These are phyloP conservation scores for Heliconius sara DNA, from an alignment of 2,888 invertebrate genomes.

Conservation along the genomic window DNA sequence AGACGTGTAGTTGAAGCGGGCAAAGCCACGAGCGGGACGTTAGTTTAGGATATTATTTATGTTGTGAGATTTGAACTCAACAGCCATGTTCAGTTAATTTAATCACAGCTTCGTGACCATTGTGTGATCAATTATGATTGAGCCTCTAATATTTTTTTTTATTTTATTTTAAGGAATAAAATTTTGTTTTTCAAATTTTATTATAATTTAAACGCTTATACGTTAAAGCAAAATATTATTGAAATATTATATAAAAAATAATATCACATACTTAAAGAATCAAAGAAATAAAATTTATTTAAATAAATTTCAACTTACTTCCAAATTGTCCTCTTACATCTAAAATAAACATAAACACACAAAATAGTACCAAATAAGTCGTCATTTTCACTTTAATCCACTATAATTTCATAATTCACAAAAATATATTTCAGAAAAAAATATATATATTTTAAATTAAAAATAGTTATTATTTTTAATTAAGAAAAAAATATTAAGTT, in stretches of 20 bases:
- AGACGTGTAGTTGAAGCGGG: too few species aligned
- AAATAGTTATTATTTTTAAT: conserved; percentile 5
- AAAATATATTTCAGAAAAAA: neutral
- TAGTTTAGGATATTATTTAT: too few species aligned
- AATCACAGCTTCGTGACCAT: neutral
- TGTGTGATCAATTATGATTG: too few species aligned
- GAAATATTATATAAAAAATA: too few species aligned
- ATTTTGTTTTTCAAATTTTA: too few species aligned
- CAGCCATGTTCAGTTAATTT: neutral
- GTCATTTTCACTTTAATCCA: conserved; percentile 49
- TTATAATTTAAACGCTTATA: too few species aligned
- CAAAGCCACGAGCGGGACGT: too few species aligned
- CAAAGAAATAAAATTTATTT: neutral
- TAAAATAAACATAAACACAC: conserved; percentile 63
- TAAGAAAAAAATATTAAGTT: conserved; percentile 23
- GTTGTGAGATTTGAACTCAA: neutral
- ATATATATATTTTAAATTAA: neutral
- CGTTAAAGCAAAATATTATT: too few species aligned
- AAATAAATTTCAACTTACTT: conserved; percentile 62
- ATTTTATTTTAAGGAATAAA: too few species aligned
- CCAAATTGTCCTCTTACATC: conserved; percentile 74
- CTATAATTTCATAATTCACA: conserved; percentile 37
- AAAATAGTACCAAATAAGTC: conserved; percentile 55
- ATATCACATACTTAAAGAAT: too few species aligned
- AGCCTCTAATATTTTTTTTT: too few species aligned